Evolutionary conservation across 1,140 invertebrate species (phyloP), one percentile per base, ranked within the genome.

Genomic region (Fopius arisanus): DNA sequence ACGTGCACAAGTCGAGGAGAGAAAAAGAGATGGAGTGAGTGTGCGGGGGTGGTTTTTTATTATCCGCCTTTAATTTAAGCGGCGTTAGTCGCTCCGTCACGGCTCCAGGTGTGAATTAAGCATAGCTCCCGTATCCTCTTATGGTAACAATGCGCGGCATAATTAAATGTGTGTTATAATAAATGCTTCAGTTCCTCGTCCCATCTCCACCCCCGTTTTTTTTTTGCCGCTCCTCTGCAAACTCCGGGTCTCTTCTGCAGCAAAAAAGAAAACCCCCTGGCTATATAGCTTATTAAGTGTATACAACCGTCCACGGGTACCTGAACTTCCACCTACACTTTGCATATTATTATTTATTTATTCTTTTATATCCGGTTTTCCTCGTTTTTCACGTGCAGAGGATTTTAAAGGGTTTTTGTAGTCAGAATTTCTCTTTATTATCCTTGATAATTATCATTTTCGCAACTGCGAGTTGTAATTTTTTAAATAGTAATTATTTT

Each of bases 11-110:
- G 67, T 71, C 12, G 74, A 75, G 73, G 73, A 26, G 28, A 43
- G 72, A 73, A 67, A 51, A 74, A 72, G 80, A 69, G 80, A 65
- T 78, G 75, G 78, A 37, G 28, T 41, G 71, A 72, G 67, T 48
- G 75, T 67, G 80, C 69, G 80, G 66, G 79, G 77, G 78, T 76
- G 78, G 80, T 81, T 84, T 86, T 87, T 87, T 87, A 87, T 86
- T 86, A 87, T 86, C 84, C 82, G 84, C 84, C 79, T 87, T 86
- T 86, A 86, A 86, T 87, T 87, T 86, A 87, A 86, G 82, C 84
- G 79, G 80, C 79, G 84, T 81, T 81, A 84, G 83, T 84, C 83
- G 79, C 79, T 82, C 81, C 83, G 83, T 84, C 83, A 84, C 82
- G 81, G 83, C 79, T 84, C 80, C 82, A 84, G 80, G 83, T 85